phyloP scores from a whole-genome alignment of 1,140 invertebrate species.

The Eciton burchellii region DNA sequence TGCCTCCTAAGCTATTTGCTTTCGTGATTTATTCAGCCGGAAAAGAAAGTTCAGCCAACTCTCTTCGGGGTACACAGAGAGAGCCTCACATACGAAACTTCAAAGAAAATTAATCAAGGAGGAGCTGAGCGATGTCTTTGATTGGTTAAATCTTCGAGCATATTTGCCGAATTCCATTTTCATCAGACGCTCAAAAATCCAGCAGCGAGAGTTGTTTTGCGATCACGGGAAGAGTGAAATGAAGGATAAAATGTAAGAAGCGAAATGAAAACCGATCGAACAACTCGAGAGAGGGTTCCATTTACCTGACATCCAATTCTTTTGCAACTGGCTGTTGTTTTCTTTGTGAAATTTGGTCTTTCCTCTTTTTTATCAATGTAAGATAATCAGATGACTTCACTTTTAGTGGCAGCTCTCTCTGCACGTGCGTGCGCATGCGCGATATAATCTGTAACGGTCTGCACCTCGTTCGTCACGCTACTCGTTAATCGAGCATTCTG shows the following conservation, averaged over 20 bases:
- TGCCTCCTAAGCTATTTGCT: conserved; percentile 16
- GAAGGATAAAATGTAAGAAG: neutral
- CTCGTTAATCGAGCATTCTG: conserved; percentile 68
- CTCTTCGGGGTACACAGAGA: neutral
- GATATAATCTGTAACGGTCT: conserved; percentile 63
- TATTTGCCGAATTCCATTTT: neutral
- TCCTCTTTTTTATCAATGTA: neutral
- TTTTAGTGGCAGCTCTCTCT: conserved; percentile 17
- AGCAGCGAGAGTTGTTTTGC: neutral
- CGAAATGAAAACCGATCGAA: neutral
- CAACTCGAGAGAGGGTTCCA: neutral
- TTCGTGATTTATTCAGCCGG: conserved; percentile 20
- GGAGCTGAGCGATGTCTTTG: neutral
- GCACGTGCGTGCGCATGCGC: neutral
- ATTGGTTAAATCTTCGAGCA: neutral
- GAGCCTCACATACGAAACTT: neutral
- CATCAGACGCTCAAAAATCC: neutral
- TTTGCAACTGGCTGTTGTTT: neutral
- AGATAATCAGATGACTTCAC: conserved; percentile 29
- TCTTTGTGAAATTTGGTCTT: neutral
- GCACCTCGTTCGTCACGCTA: conserved; percentile 57
- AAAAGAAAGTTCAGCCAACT: conserved; percentile 18
- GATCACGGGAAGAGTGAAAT: neutral
- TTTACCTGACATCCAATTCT: neutral
- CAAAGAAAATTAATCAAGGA: conserved; percentile 22